Evolutionary conservation across 2,888 invertebrate species (phyloP).

Genomic region (Mechanitis mazaeus): DNA sequence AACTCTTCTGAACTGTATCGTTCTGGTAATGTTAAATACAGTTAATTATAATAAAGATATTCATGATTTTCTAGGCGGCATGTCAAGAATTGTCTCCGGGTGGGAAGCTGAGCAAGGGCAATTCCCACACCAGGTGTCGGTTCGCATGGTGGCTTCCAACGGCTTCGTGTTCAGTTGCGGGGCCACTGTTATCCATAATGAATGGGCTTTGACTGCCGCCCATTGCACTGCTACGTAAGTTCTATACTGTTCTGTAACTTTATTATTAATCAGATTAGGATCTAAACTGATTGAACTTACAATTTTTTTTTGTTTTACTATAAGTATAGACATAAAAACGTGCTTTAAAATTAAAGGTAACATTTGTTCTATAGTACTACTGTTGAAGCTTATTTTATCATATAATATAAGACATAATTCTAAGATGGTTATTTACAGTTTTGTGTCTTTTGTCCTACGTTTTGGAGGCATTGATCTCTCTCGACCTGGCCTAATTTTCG

Average conservation of each 20-base stretch:
- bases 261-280: background rate
- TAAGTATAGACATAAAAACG: too few relatives aligned
- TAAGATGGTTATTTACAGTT: constrained; percentile 33
- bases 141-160: constrained; percentile 45
- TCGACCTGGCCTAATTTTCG: constrained; percentile 42
- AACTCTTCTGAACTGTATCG: too few relatives aligned
- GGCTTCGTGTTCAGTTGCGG: constrained; percentile 51
- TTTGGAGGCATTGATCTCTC: constrained; percentile 46
- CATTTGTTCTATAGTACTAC: too few relatives aligned
- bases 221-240: constrained; percentile 48
- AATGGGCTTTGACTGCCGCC: constrained; percentile 38
- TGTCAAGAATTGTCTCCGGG: constrained; percentile 48
- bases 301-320: too few relatives aligned
- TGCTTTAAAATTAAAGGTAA: too few relatives aligned
- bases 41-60: background rate
- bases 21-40: too few relatives aligned
- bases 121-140: constrained; percentile 52
- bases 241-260: too few relatives aligned
- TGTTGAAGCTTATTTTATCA: too few relatives aligned
- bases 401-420: too few relatives aligned
- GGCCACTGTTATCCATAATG: constrained; percentile 40
- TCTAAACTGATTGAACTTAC: too few relatives aligned
- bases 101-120: constrained; percentile 54
- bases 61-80: constrained; percentile 5
- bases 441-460: constrained; percentile 45